phyloP scores from a whole-genome alignment of 2,888 invertebrate species.

The Xestia rhomboidea region DNA sequence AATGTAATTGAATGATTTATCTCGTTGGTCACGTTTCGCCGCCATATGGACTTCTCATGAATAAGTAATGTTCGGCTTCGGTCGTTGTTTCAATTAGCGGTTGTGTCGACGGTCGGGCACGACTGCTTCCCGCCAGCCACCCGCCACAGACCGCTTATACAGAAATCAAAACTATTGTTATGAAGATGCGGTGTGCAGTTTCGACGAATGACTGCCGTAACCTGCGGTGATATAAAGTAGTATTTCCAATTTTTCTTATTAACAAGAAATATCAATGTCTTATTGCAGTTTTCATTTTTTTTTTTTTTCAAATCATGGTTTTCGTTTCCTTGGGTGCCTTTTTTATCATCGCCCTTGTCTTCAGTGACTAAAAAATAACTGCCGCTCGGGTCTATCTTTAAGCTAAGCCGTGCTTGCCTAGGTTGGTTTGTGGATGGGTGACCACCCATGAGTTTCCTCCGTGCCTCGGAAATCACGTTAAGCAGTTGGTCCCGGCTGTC shows the following conservation, averaged over 20 bases:
- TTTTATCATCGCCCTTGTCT: not conserved
- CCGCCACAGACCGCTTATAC: conserved; percentile 61
- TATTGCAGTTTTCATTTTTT: too few relatives aligned
- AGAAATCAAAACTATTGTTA: conserved; percentile 69
- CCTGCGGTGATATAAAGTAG: not conserved
- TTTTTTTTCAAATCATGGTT: too few relatives aligned
- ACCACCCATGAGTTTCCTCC: too few relatives aligned
- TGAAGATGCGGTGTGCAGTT: conserved; percentile 63
- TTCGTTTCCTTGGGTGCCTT: too few relatives aligned
- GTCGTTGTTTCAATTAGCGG: conserved; percentile 91
- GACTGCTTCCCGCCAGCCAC: conserved; percentile 77
- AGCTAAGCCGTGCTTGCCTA: too few relatives aligned
- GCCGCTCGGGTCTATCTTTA: too few relatives aligned
- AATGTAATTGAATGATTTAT: conserved; percentile 90
- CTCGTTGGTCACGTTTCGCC: conserved; percentile 88
- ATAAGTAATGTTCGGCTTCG: conserved; percentile 89
- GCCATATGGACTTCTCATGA: conserved; percentile 90
- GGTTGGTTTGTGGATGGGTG: too few relatives aligned
- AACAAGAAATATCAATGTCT: not conserved
- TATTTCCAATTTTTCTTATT: not conserved
- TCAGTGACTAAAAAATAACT: too few relatives aligned
- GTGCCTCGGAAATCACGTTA: too few relatives aligned
- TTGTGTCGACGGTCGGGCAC: conserved; percentile 85
- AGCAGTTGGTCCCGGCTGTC: too few relatives aligned
- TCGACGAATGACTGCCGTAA: conserved; percentile 5